These are phyloP conservation scores for rabbit (Oryctolagus cuniculus) DNA, from an alignment of 2,113 vertebrate genomes.

Conservation along the genomic window DNA sequence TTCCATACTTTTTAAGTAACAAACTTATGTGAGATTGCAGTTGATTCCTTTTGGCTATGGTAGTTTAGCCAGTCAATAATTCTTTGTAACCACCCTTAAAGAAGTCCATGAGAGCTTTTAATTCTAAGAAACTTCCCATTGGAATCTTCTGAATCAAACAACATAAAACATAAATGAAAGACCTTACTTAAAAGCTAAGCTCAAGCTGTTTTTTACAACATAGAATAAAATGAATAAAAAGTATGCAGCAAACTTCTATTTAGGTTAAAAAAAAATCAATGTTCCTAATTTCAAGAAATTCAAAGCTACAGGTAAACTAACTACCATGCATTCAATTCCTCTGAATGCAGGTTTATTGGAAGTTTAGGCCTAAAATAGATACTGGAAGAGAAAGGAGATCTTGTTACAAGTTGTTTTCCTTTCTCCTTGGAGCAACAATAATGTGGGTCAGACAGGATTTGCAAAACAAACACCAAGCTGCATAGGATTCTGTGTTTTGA, in stretches of 20 bases:
- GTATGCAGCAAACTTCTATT: not conserved
- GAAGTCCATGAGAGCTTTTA: slow-evolving; percentile 59
- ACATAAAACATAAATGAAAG: slow-evolving; percentile 44
- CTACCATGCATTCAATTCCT: slow-evolving; percentile 14
- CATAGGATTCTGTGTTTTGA: slow-evolving; percentile 79
- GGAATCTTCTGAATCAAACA: not conserved
- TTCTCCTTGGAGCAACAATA: slow-evolving; percentile 85
- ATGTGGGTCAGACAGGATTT: slow-evolving; percentile 83
- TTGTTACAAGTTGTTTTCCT: slow-evolving; percentile 56
- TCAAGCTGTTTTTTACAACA: not conserved
- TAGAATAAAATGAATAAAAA: slow-evolving; percentile 36
- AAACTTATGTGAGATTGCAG: not conserved
- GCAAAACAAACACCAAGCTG: slow-evolving; percentile 85
- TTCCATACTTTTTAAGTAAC: slow-evolving; percentile 17
- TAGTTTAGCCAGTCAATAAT: slow-evolving; percentile 41
- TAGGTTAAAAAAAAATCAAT: not conserved
- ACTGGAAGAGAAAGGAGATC: not conserved
- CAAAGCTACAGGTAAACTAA: not conserved
- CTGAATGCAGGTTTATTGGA: not conserved
- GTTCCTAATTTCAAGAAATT: slow-evolving; percentile 62
- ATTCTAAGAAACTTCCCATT: slow-evolving; percentile 49
- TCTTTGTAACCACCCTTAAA: slow-evolving; percentile 48
- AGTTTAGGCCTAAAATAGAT: not conserved
- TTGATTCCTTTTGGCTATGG: not conserved
- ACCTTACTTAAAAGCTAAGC: slow-evolving; percentile 38